phyloP scores from a whole-genome alignment of 2,113 vertebrate species.

The Pelmatolapia mariae region DNA sequence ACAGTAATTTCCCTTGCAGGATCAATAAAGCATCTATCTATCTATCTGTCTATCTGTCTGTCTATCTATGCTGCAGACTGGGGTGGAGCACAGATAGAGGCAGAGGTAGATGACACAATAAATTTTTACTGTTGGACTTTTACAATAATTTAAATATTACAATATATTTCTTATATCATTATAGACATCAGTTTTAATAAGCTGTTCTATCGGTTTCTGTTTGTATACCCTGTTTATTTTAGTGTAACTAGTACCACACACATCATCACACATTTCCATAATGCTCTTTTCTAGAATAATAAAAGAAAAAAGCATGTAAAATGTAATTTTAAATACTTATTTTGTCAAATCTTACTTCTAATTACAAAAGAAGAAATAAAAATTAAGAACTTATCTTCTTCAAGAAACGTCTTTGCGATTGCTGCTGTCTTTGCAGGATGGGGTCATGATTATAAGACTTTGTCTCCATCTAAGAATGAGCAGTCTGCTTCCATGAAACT shows the following conservation, averaged over 20 bases:
- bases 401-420: not conserved
- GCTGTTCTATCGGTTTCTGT: rapidly evolving
- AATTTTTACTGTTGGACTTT: rapidly evolving
- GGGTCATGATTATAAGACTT: not conserved
- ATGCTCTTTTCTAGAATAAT: not conserved
- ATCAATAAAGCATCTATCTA: not conserved
- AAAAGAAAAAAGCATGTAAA: rapidly evolving
- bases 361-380: too few relatives aligned
- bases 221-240: not conserved
- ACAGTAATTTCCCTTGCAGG: not conserved
- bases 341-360: not conserved
- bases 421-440: not conserved
- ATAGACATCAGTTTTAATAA: not conserved
- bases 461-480: not conserved
- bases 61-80: not conserved
- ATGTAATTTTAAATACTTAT: not conserved
- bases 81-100: not conserved
- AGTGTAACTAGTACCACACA: not conserved
- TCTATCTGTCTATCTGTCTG: not conserved
- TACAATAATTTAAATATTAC: not conserved
- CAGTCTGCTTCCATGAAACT: not conserved
- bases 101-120: not conserved
- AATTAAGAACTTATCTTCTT: not conserved
- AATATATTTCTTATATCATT: not conserved
- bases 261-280: not conserved